Percentiles rank a stretch among this genome's conserved stretches.
Evolutionary conservation across 2,797 vertebrate species (phyloP).

Genomic region (Ceryle rudis): DNA sequence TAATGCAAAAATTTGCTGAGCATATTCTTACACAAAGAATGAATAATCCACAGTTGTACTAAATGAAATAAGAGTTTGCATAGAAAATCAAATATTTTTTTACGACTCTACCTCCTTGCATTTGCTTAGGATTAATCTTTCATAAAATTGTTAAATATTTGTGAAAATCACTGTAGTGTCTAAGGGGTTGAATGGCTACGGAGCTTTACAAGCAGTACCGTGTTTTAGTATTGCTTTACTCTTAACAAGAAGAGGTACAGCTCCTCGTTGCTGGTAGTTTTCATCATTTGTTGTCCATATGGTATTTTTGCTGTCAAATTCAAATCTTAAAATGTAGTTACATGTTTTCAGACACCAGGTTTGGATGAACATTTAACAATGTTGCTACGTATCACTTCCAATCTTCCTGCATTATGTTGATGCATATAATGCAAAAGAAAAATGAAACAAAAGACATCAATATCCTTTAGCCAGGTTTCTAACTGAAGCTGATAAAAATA

Average conservation of each 20-base stretch:
- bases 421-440: background rate
- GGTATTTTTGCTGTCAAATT: background rate
- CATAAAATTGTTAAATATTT: background rate
- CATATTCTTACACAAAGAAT: background rate
- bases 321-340: background rate
- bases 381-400: background rate
- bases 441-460: background rate
- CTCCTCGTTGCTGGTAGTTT: background rate
- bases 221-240: background rate
- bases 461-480: background rate
- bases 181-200: background rate
- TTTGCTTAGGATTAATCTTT: background rate
- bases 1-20: background rate
- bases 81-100: background rate
- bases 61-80: background rate
- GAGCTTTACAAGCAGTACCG: background rate
- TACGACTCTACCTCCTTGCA: background rate
- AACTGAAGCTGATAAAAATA: background rate
- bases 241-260: background rate
- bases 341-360: background rate
- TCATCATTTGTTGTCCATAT: background rate
- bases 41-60: background rate
- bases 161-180: background rate
- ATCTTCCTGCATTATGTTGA: background rate
- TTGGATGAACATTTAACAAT: accelerated